Base-by-base conservation (phyloP, 2,888 invertebrate species). In the Xanthorhoe spadicearia region DNA sequence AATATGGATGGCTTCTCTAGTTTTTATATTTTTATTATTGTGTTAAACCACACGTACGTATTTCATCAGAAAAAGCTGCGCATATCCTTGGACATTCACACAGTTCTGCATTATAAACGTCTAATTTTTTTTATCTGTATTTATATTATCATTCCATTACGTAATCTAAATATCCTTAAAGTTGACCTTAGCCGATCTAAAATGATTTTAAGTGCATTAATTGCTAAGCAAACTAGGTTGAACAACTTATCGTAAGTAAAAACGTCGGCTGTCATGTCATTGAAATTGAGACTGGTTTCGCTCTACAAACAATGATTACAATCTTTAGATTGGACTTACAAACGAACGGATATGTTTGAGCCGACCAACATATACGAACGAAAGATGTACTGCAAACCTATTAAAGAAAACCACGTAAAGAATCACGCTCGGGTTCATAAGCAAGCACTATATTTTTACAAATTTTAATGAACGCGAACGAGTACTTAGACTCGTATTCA, bases 211-310 rank as follows among this genome's bases (percentile, higher is more conserved):
- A 43, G 58, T 65, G 28, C 35, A 54, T 46, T 17, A 48, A 17
- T 13, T 43, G 38, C 38, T 17, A 17, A 48, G 48, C 8, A 66
- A 64, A n/a, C 19, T 52, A 65, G 51, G 57, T 60, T 64, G 43
- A 53, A 55, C 49, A 66, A 64, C 46, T 50, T 48, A 48, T 43
- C 38, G 13, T 23, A 60, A 48, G 59, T 43, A 61, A 69, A 38
- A n/a, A 43, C 43, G 49, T 46, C 19, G 23, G 59, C 43, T 58
- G 59, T 48, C 64, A 64, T 72, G 59, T 48, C 64, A 64, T 72
- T 64, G 66, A 68, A 62, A 70, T 68, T 66, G 66, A 15, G 32
- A 50, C 17, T 55, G 59, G 65, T 53, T 63, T 51, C 55, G 65
- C 54, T 58, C 57, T 63, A 63, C 19, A 18, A 51, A 38, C 50